Conservation (phyloP, 2,797 vertebrate genomes). For the Pipistrellus kuhlii region DNA sequence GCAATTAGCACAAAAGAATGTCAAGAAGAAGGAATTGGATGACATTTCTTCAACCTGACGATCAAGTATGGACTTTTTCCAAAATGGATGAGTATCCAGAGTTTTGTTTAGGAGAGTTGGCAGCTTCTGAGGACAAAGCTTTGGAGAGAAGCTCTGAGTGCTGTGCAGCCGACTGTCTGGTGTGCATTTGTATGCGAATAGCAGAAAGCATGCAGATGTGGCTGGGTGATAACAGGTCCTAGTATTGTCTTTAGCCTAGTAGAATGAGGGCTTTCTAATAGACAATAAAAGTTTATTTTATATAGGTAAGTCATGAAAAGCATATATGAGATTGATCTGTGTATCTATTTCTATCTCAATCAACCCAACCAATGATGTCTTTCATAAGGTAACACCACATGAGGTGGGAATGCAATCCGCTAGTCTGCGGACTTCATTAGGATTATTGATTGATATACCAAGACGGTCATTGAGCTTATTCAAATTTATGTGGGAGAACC, state of each 20-base stretch:
- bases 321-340: slow-evolving; percentile 22
- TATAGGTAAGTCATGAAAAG: slow-evolving; percentile 28
- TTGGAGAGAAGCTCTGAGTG: background rate
- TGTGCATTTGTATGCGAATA: background rate
- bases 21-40: slow-evolving; percentile 75
- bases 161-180: background rate
- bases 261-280: background rate
- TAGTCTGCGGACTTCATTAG: slow-evolving; percentile 88
- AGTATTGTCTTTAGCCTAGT: background rate
- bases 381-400: slow-evolving; percentile 72
- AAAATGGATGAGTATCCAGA: slow-evolving; percentile 64
- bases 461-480: slow-evolving; percentile 88
- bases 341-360: slow-evolving; percentile 86
- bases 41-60: slow-evolving; percentile 79
- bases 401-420: slow-evolving; percentile 71
- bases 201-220: background rate
- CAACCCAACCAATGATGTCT: slow-evolving; percentile 85
- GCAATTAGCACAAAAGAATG: slow-evolving; percentile 80
- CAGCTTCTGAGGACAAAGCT: slow-evolving; percentile 62
- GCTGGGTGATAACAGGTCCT: background rate
- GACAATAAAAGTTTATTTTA: background rate
- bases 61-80: slow-evolving; percentile 75
- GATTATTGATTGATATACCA: slow-evolving; percentile 89
- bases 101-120: slow-evolving; percentile 55
- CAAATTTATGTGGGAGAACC: slow-evolving; percentile 87